Percentiles rank a stretch among this genome's conserved stretches.
phyloP scores from a whole-genome alignment of 2,888 invertebrate genomes.

The Dexiosoma caninum region DNA sequence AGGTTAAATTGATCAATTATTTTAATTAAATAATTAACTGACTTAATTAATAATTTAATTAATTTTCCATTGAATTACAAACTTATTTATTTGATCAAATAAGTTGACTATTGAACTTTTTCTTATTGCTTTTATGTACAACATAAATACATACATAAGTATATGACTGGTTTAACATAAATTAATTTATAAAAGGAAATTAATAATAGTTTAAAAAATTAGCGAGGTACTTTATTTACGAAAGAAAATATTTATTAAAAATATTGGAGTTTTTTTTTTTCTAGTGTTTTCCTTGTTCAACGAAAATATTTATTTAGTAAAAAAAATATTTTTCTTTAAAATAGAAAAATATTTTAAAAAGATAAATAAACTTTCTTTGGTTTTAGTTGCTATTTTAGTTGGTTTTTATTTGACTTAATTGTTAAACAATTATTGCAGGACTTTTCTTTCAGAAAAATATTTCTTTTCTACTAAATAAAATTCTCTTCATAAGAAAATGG shows the following conservation, averaged over 20 bases:
- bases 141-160: too few species aligned
- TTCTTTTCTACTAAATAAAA: constrained; percentile 38
- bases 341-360: neutral
- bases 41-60: neutral
- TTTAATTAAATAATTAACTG: too few species aligned
- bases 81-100: neutral
- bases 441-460: constrained; percentile 20
- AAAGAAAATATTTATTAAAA: constrained; percentile 2
- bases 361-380: constrained; percentile 52
- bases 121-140: too few species aligned
- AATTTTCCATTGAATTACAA: neutral
- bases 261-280: constrained; percentile 19
- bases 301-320: constrained; percentile 27
- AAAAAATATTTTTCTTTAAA: constrained; percentile 49
- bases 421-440: neutral
- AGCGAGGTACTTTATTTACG: constrained; percentile 51
- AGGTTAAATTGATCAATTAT: neutral
- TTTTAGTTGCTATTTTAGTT: constrained; percentile 47
- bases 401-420: constrained; percentile 45
- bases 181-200: too few species aligned
- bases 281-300: neutral
- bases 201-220: neutral
- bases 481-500: constrained; percentile 17
- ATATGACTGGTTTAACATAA: too few species aligned
- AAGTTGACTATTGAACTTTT: too few species aligned